These are phyloP conservation scores for Bombus soroeensis DNA, from an alignment of 1,140 invertebrate genomes.

Conservation along the genomic window DNA sequence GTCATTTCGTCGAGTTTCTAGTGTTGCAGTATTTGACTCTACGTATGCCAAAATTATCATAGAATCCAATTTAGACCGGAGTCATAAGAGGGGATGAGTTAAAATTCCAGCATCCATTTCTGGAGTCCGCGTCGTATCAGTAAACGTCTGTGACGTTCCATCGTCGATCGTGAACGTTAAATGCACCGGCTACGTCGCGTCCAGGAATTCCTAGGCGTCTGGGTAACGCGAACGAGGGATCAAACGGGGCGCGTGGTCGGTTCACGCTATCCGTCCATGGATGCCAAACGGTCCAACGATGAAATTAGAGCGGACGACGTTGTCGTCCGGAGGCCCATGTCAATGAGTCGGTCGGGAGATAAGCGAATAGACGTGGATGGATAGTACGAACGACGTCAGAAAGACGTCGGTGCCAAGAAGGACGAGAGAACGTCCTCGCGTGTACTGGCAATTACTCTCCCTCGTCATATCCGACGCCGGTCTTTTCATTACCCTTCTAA, in stretches of 20 bases:
- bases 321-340: slow-evolving; percentile 17
- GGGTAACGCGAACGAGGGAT: slow-evolving; percentile 57
- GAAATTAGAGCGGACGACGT: slow-evolving; percentile 62
- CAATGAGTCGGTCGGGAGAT: neutral
- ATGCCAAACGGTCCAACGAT: slow-evolving; percentile 62
- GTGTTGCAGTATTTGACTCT: neutral
- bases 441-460: slow-evolving; percentile 69
- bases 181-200: slow-evolving; percentile 53
- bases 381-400: slow-evolving; percentile 25
- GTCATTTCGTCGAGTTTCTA: no score
- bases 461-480: slow-evolving; percentile 68
- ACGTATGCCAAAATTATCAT: neutral
- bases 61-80: slow-evolving; percentile 10
- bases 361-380: slow-evolving; percentile 28
- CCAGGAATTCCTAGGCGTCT: slow-evolving; percentile 56
- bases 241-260: slow-evolving; percentile 43
- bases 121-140: neutral
- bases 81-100: neutral
- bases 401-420: slow-evolving; percentile 16
- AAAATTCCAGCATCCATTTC: slow-evolving; percentile 26
- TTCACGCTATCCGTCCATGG: slow-evolving; percentile 30
- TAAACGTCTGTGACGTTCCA: slow-evolving; percentile 41
- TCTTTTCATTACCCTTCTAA: slow-evolving; percentile 72
- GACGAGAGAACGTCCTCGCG: slow-evolving; percentile 51
- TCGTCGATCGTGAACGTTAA: slow-evolving; percentile 59